Evolutionary conservation across 2,113 vertebrate genomes (phyloP).

Genomic region (Thamnaconus septentrionalis): DNA sequence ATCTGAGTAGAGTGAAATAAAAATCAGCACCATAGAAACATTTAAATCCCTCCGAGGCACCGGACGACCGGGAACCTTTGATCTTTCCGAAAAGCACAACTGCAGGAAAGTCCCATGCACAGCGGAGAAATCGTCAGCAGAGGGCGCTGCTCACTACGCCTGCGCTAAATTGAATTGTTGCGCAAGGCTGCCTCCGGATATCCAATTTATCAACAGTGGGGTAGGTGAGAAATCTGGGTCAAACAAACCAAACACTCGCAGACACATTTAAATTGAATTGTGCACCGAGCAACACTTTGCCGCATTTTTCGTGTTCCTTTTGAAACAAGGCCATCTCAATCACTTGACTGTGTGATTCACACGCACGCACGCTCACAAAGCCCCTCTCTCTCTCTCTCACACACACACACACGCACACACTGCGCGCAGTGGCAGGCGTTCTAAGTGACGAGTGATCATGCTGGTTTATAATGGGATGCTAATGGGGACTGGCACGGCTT

Average conservation of each 20-base stretch:
- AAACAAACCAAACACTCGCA: slow-evolving; percentile 69
- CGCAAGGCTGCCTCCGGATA: slow-evolving; percentile 58
- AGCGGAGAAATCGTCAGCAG: slow-evolving; percentile 48
- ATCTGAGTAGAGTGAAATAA: too few species aligned
- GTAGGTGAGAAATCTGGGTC: slow-evolving; percentile 75
- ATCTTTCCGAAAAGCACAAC: too few species aligned
- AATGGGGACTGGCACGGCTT: slow-evolving; percentile 73
- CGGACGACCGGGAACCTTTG: not conserved
- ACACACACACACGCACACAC: slow-evolving; percentile 22
- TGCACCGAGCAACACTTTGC: slow-evolving; percentile 39
- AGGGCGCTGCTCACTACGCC: slow-evolving; percentile 59
- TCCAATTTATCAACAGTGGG: slow-evolving; percentile 67
- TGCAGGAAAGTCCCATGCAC: not conserved
- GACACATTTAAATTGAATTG: slow-evolving; percentile 61
- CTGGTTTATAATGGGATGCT: slow-evolving; percentile 77
- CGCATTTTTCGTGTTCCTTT: slow-evolving; percentile 22
- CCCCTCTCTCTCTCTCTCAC: not conserved
- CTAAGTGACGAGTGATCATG: slow-evolving; percentile 69
- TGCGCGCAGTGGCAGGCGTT: slow-evolving; percentile 63
- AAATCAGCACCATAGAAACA: not conserved
- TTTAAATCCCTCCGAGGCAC: not conserved
- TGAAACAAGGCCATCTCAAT: slow-evolving; percentile 62
- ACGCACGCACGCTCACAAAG: slow-evolving; percentile 25
- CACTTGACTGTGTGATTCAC: slow-evolving; percentile 52
- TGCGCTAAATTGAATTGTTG: slow-evolving; percentile 47